A percentile compares a stretch with the other conserved stretches of the same genome.
These are phyloP conservation scores for Sebastes baramenuke DNA, from an alignment of 2,797 vertebrate species.

Conservation along the genomic window DNA sequence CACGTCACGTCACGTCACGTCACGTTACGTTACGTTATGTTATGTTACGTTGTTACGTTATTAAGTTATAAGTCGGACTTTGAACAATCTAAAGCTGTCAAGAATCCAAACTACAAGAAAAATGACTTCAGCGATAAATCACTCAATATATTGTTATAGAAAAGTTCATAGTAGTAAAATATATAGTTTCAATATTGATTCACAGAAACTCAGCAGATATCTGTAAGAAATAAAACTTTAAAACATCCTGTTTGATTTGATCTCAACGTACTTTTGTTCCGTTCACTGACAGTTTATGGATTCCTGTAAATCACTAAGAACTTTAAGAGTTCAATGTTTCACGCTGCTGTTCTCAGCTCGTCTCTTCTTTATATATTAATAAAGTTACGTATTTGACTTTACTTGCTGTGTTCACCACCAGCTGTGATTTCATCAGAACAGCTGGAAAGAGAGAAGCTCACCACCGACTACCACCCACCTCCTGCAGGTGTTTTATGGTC, in stretches of 20 bases:
- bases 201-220: neutral
- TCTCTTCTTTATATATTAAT: neutral
- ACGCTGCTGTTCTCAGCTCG: neutral
- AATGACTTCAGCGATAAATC: too few species aligned
- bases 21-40: too few species aligned
- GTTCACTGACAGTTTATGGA: too few species aligned
- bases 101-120: neutral
- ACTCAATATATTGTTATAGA: neutral
- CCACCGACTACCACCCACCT: slow-evolving; percentile 7
- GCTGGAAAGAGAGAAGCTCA: slow-evolving; percentile 15
- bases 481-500: slow-evolving; percentile 51
- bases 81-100: neutral
- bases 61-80: too few species aligned
- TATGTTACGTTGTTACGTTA: too few species aligned
- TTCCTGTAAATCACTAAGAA: too few species aligned
- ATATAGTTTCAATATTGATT: neutral
- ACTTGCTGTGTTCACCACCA: neutral
- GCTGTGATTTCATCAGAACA: slow-evolving; percentile 6
- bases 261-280: neutral
- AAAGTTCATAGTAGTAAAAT: neutral
- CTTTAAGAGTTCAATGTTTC: too few species aligned
- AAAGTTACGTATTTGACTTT: neutral
- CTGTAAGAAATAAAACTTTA: neutral
- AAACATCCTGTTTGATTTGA: neutral
- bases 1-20: too few species aligned